Percentiles rank a stretch among this genome's conserved stretches.
phyloP scores from a whole-genome alignment of 2,888 invertebrate genomes.

The Polylopha cassiicola region DNA sequence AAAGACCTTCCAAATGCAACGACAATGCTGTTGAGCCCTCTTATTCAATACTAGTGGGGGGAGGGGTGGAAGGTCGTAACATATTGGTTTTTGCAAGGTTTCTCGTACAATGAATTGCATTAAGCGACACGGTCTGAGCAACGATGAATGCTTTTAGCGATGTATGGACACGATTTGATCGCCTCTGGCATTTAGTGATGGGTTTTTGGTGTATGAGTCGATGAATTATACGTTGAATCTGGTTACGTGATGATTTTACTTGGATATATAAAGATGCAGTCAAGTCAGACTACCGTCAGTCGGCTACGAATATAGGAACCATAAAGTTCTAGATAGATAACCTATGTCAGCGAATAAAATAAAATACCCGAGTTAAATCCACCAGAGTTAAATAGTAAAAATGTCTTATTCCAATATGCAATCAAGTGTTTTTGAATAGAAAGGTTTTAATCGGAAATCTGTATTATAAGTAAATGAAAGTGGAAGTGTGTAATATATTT shows the following conservation, averaged over 20 bases:
- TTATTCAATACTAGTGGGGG: slow-evolving; percentile 25
- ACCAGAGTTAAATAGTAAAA: too few species aligned
- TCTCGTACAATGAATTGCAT: slow-evolving; percentile 72
- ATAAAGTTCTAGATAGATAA: too few species aligned
- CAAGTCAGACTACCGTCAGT: too few species aligned
- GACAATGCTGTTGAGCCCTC: slow-evolving; percentile 26
- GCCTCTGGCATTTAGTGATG: slow-evolving; percentile 33
- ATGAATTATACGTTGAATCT: slow-evolving; percentile 38
- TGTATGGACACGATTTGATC: slow-evolving; percentile 68
- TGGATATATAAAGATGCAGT: too few species aligned
- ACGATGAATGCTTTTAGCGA: slow-evolving; percentile 62
- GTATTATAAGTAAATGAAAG: too few species aligned
- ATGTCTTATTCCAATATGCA: too few species aligned
- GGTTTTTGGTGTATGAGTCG: slow-evolving; percentile 31
- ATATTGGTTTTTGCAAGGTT: slow-evolving; percentile 46
- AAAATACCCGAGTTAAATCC: too few species aligned
- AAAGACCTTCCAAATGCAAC: slow-evolving; percentile 33
- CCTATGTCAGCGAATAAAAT: too few species aligned
- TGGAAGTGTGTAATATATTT: too few species aligned
- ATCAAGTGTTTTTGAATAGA: too few species aligned
- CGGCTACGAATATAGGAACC: too few species aligned
- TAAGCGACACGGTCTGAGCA: slow-evolving; percentile 62
- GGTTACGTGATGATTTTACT: neutral
- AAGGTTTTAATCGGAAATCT: too few species aligned
- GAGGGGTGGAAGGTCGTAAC: slow-evolving; percentile 32